Evolutionary conservation across 2,113 vertebrate species (phyloP).

Genomic region (Pipa parva): DNA sequence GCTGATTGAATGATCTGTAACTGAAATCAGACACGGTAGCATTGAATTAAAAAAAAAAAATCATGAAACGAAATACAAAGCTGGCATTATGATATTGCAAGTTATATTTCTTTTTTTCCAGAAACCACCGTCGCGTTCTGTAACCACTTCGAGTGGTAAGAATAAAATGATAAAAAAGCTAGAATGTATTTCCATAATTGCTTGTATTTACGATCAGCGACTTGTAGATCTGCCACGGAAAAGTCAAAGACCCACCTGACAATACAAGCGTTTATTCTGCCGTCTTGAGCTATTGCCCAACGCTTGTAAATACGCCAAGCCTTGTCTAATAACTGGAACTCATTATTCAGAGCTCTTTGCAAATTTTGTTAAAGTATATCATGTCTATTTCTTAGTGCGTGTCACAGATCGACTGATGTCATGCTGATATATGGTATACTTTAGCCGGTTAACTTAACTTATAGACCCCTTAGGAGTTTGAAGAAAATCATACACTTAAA

Average conservation of each 20-base stretch:
- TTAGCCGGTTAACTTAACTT: slow-evolving; percentile 1
- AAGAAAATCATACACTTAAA: slow-evolving; percentile 1
- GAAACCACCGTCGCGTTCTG: neutral
- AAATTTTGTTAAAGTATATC: neutral
- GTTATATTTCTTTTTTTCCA: too few species aligned
- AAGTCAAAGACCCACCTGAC: slow-evolving; percentile 20
- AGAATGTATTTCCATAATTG: slow-evolving; percentile 16
- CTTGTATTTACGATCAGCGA: slow-evolving; percentile 16
- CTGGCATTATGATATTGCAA: too few species aligned
- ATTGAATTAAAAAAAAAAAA: neutral
- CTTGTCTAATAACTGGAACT: slow-evolving; percentile 2
- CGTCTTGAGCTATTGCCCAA: slow-evolving; percentile 1
- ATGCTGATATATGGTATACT: neutral
- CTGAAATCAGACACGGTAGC: slow-evolving; percentile 60
- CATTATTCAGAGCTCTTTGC: slow-evolving; percentile 11
- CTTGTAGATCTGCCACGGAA: slow-evolving; percentile 11
- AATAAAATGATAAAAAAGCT: neutral
- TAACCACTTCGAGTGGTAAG: neutral
- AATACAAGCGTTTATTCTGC: neutral
- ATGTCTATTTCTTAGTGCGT: neutral
- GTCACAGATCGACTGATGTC: neutral
- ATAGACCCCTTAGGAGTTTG: neutral
- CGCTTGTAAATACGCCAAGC: slow-evolving; percentile 10
- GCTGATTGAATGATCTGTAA: slow-evolving; percentile 80
- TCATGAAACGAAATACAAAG: too few species aligned